Evolutionary conservation across 2,888 invertebrate species (phyloP).

Genomic region (Chrysina gloriosa): DNA sequence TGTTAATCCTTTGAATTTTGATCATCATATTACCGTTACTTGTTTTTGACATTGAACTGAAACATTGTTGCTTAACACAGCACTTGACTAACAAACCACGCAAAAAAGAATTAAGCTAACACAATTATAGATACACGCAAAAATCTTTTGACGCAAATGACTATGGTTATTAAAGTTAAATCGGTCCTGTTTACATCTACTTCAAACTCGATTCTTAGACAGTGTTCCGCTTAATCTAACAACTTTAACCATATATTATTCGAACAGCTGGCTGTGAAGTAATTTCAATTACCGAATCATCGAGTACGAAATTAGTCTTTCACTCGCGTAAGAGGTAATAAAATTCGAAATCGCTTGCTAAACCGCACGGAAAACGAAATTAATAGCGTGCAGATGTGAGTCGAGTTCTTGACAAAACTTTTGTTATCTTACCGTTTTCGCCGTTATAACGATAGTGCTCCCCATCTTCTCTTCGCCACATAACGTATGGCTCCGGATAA

Average conservation of each 20-base stretch:
- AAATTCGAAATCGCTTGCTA: constrained; percentile 29
- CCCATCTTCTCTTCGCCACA: constrained; percentile 92
- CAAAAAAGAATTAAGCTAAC: too few species aligned
- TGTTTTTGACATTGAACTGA: too few species aligned
- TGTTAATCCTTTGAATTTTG: too few species aligned
- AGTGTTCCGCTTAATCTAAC: neutral
- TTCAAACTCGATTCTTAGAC: too few species aligned
- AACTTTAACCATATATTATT: constrained; percentile 1
- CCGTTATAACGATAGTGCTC: constrained; percentile 90
- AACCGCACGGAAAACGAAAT: constrained; percentile 29
- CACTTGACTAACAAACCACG: too few species aligned
- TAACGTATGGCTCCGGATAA: constrained; percentile 91
- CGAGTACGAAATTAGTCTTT: constrained; percentile 24
- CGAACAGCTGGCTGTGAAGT: neutral
- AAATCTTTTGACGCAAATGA: too few species aligned
- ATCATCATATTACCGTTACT: too few species aligned
- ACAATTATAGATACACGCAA: too few species aligned
- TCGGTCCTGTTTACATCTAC: too few species aligned
- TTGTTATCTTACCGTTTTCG: constrained; percentile 76
- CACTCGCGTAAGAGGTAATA: constrained; percentile 14
- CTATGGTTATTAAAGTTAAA: too few species aligned
- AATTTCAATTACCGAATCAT: constrained; percentile 19
- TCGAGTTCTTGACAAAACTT: constrained; percentile 29
- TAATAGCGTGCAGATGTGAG: constrained; percentile 35
- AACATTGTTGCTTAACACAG: too few species aligned